Evolutionary conservation across 2,797 vertebrate species (phyloP).

Genomic region (Cephalopachus bancanus): DNA sequence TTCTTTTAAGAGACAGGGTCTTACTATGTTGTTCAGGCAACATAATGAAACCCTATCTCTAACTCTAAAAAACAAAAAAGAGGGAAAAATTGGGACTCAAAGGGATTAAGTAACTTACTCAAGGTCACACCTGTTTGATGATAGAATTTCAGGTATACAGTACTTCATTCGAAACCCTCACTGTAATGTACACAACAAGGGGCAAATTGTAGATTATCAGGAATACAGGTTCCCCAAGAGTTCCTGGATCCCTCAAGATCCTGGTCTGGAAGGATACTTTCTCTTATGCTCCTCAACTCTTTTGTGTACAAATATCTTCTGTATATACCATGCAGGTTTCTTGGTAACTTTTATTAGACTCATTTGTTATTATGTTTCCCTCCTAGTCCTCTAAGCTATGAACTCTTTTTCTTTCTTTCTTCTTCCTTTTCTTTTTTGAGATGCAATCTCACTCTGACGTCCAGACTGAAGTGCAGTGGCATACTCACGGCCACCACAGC

Average conservation of each 20-base stretch:
- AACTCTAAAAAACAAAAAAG: too few species aligned
- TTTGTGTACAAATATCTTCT: not conserved
- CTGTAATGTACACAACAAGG: not conserved
- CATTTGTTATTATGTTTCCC: not conserved
- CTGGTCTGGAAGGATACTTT: not conserved
- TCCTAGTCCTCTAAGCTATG: not conserved
- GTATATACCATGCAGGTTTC: not conserved
- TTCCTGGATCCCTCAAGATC: not conserved
- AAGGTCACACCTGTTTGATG: not conserved
- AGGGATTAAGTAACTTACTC: not conserved
- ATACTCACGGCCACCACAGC: too few species aligned
- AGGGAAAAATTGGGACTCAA: not conserved
- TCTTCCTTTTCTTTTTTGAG: too few species aligned
- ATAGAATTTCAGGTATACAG: not conserved
- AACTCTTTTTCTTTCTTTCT: not conserved
- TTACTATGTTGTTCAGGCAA: too few species aligned
- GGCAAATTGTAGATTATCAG: accelerated
- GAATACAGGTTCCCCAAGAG: not conserved
- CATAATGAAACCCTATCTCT: too few species aligned
- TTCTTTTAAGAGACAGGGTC: too few species aligned
- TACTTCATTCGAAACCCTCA: not conserved
- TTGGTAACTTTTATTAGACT: not conserved
- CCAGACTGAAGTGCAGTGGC: too few species aligned
- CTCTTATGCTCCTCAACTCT: not conserved
- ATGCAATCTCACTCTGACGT: too few species aligned